Evolutionary conservation across 2,113 vertebrate genomes (phyloP), one percentile per base, ranked within the genome.

Genomic region (Leptobrachium leishanense): DNA sequence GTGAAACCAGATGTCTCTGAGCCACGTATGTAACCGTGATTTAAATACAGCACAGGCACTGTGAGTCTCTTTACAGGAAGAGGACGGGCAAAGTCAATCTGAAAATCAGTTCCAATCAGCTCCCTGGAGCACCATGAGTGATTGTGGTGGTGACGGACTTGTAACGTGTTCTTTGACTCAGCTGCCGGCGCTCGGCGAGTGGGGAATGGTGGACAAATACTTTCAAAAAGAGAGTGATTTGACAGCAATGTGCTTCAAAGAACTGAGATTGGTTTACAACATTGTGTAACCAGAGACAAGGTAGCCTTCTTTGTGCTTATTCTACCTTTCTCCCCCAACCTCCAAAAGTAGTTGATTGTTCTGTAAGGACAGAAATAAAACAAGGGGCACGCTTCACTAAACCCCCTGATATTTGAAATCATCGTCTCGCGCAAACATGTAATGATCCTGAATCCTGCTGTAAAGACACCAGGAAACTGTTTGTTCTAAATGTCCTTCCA

Each of bases 1-100:
- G 39, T 57, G 40, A 74, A 50, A 74, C 63, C 63, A 82, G 62
- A 77, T 74, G 75, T 59, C 68, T 77, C 42, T 2, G 41, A 72
- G 42, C 59, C 13, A 20, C 31, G n/a, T 43, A 76, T 57, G 68
- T 41, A 68, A 57, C 59, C 75, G 15, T 68, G 77, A 76, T 72
- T 76, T 62, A 66, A 76, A 82, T 77, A 8, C 42, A 41, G 15
- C 20, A 63, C 62, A 68, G 75, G 10, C 59, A 59, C 46, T 53
- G 68, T 4, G 46, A 39, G 31, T 13, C 39, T 41, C 54, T 9
- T 13, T 43, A 54, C 68, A 77, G 75, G 75, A 77, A 57, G 68
- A 20, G 57, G 53, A 44, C 44, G 13, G 15, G 66, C 20, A 3
- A 3, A 10, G 53, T 31, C 53, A 12, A 2, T 74, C 42, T 64